Conservation (phyloP, 2,888 invertebrate genomes). For the Sinohyriopsis cumingii region DNA sequence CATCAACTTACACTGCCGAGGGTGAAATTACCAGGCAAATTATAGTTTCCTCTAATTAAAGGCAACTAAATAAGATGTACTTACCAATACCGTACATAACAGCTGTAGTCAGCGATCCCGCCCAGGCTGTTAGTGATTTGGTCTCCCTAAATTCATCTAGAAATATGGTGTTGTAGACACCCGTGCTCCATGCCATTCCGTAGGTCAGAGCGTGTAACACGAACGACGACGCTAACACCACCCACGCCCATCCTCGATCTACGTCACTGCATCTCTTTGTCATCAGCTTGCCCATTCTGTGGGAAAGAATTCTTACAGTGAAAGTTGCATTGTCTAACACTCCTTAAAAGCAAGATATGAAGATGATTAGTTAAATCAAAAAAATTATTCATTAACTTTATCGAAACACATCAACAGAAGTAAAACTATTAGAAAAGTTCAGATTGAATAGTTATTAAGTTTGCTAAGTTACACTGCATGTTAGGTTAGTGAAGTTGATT, state of each 20-base stretch:
- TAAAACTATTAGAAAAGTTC: too few relatives aligned
- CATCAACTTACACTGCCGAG: too few relatives aligned
- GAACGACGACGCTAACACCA: conserved; percentile 42
- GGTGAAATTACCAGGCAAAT: too few relatives aligned
- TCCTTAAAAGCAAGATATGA: too few relatives aligned
- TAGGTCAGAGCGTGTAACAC: conserved; percentile 45
- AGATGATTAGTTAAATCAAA: too few relatives aligned
- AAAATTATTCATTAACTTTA: too few relatives aligned
- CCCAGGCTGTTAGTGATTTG: conserved; percentile 47
- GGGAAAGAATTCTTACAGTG: not conserved
- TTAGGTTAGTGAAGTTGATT: too few relatives aligned
- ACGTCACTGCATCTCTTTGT: conserved; percentile 13
- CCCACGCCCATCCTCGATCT: conserved; percentile 49
- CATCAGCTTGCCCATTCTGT: not conserved
- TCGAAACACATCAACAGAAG: too few relatives aligned
- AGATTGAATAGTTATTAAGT: too few relatives aligned
- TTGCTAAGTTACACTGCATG: too few relatives aligned
- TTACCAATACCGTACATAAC: conserved; percentile 49
- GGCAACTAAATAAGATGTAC: not conserved
- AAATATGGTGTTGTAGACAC: conserved; percentile 56
- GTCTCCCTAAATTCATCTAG: conserved; percentile 43
- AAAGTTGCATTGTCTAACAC: too few relatives aligned
- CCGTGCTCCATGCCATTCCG: conserved; percentile 56
- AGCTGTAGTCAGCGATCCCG: conserved; percentile 48
- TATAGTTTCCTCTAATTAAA: too few relatives aligned